Conservation (phyloP, 2,888 invertebrate genomes). For the Zaprionus obscuricornis region DNA sequence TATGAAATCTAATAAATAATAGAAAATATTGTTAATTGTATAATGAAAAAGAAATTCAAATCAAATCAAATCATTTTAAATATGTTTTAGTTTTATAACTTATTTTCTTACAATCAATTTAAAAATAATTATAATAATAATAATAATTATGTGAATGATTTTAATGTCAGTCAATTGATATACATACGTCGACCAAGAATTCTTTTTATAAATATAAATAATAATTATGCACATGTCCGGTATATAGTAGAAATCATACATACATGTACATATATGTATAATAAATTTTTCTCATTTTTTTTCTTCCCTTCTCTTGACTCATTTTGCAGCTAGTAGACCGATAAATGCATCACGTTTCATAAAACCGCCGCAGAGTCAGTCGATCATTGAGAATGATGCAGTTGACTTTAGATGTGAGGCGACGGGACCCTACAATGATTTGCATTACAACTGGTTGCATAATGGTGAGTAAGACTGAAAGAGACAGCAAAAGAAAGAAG, state of each 20-base stretch:
- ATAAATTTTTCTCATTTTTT: constrained; percentile 12
- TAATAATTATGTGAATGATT: no score
- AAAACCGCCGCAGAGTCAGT: constrained; percentile 81
- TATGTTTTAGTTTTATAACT: no score
- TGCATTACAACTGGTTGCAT: constrained; percentile 82
- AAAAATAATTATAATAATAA: no score
- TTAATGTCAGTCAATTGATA: no score
- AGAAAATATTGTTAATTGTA: no score
- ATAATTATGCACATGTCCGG: constrained; percentile 14
- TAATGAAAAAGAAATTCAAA: no score
- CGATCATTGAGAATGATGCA: constrained; percentile 81
- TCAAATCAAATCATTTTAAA: no score
- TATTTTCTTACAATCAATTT: no score
- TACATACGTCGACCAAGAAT: no score
- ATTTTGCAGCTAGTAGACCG: constrained; percentile 46
- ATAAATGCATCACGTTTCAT: constrained; percentile 77
- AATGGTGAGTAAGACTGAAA: constrained; percentile 76
- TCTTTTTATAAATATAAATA: no score
- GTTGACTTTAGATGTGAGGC: constrained; percentile 81
- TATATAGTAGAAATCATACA: neutral
- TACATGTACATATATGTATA: neutral
- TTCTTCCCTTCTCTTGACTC: neutral
- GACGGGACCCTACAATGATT: constrained; percentile 59
- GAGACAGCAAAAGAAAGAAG: neutral
- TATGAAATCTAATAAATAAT: no score